Evolutionary conservation across 2,797 vertebrate genomes (phyloP), one percentile per base, ranked within the genome.

Genomic region (Malurus leucopterus): DNA sequence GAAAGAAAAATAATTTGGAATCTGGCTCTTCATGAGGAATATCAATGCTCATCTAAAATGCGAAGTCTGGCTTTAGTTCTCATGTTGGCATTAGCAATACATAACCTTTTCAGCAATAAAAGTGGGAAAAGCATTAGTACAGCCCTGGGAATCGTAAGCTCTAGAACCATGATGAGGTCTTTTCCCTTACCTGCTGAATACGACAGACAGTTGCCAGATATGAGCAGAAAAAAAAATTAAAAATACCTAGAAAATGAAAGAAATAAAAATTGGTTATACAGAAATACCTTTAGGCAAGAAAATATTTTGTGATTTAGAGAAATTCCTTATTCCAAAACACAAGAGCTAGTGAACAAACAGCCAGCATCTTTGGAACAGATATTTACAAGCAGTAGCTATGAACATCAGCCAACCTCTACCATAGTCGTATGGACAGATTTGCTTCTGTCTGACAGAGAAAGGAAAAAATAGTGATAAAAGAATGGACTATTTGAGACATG

Each of bases 31-130:
- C 20, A 41, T 50, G 49, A 93, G 51, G 44, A 95, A 72, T 27
- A 90, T 10, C 36, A 74, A 82, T 67, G 58, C 18, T 84, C 36
- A 69, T 85, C 32, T 88, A 59, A 76, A 61, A 59, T 64, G 59
- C n/a, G 68, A 91, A 87, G 71, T 40, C 69, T 54, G 44, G n/a
- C n/a, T 83, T 82, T 83, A 78, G 34, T 76, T 53, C 32, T 94
- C 44, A 21, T 44, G 50, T 84, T 81, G 67, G 49, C 6, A 0
- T 78, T 65, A 86, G 61, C 59, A 90, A 41, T 85, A 90, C 84
- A 74, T 54, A 78, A 85, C 14, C 15, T 93, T 78, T 93, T 51
- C 59, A 91, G 26, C 27, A 61, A 19, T 32, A 67, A n/a, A 32
- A 71, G 80, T 38, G 63, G 64, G n/a, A 21, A 78, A 79, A 65